These are phyloP conservation scores for Oreochromis aureus DNA, from an alignment of 2,113 vertebrate species.

Conservation along the genomic window DNA sequence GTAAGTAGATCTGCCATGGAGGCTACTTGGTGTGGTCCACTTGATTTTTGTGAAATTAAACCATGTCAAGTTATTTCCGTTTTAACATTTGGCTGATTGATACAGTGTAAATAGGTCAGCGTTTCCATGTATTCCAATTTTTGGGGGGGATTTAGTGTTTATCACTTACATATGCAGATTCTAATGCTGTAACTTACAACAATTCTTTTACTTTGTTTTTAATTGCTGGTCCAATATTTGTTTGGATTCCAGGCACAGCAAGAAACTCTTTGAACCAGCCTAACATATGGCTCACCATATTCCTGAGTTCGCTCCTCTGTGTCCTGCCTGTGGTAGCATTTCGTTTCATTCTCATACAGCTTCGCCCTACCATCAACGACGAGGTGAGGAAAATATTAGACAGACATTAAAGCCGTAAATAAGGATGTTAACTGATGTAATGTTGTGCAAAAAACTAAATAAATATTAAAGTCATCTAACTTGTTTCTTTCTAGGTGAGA, in stretches of 20 bases:
- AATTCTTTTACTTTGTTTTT: neutral
- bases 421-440: neutral
- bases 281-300: conserved; percentile 82
- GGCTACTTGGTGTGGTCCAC: neutral
- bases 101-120: neutral
- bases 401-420: neutral
- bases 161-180: neutral
- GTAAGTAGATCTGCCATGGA: conserved; percentile 8
- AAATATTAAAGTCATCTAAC: neutral
- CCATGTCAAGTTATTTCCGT: neutral
- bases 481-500: conserved; percentile 68
- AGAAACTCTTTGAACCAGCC: conserved; percentile 85
- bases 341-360: conserved; percentile 76
- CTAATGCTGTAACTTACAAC: neutral
- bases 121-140: neutral
- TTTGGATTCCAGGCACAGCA: conserved; percentile 76
- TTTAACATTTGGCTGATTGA: neutral
- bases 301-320: conserved; percentile 82
- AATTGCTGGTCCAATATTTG: neutral
- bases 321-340: conserved; percentile 78
- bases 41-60: neutral
- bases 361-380: conserved; percentile 78
- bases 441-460: neutral
- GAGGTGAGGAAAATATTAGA: conserved; percentile 70
- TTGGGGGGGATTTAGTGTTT: neutral